phyloP scores from a whole-genome alignment of 2,888 invertebrate species.

The Encarsia formosa region DNA sequence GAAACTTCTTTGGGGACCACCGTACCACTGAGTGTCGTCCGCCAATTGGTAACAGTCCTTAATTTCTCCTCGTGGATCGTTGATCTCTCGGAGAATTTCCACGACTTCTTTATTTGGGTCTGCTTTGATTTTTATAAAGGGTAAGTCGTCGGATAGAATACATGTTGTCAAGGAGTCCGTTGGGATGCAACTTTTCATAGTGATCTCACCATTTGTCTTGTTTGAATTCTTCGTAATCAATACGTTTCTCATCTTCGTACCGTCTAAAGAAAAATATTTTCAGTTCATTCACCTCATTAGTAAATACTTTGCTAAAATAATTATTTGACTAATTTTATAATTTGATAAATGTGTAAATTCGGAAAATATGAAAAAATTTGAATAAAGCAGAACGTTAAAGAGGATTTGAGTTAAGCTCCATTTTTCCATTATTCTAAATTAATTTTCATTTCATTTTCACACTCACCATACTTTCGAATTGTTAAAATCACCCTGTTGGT shows the following conservation, averaged over 20 bases:
- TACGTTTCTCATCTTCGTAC: slow-evolving; percentile 23
- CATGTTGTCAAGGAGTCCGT: too few relatives aligned
- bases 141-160: slow-evolving; percentile 26
- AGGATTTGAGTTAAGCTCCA: too few relatives aligned
- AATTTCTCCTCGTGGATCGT: slow-evolving; percentile 26
- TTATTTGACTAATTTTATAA: not conserved
- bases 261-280: slow-evolving; percentile 26
- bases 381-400: too few relatives aligned
- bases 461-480: slow-evolving; percentile 34
- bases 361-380: not conserved
- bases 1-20: slow-evolving; percentile 60
- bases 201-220: not conserved
- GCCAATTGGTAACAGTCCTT: slow-evolving; percentile 37
- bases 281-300: not conserved
- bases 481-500: slow-evolving; percentile 26
- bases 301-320: not conserved
- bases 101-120: slow-evolving; percentile 26
- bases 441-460: not conserved
- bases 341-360: not conserved
- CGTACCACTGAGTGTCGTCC: slow-evolving; percentile 59
- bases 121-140: slow-evolving; percentile 29
- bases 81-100: slow-evolving; percentile 26
- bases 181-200: too few relatives aligned
- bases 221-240: slow-evolving; percentile 26
- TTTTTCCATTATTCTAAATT: too few relatives aligned